These are phyloP conservation scores for Parazoanthus atlanticus DNA, from an alignment of 92 coral and sea anemone species.

Conservation along the genomic window DNA sequence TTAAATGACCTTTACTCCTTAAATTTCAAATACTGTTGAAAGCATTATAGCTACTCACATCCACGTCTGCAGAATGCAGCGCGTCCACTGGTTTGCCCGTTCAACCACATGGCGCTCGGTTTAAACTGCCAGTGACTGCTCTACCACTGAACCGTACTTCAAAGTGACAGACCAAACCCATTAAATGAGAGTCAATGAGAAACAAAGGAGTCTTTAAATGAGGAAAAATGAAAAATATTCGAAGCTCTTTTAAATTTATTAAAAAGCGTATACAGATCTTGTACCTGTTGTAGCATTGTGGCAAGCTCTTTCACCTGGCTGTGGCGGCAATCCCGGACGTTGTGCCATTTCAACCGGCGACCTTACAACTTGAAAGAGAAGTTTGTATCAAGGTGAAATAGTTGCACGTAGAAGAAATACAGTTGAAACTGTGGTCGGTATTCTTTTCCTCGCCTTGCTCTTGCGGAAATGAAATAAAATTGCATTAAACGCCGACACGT, in stretches of 20 bases:
- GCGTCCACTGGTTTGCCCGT: no score
- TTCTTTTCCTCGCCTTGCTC: background rate
- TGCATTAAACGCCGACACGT: background rate
- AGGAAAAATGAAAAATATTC: background rate
- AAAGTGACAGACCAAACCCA: background rate
- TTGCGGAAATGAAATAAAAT: background rate
- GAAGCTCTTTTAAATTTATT: background rate
- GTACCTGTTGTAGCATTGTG: background rate
- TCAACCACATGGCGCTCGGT: no score
- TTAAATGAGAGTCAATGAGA: no score
- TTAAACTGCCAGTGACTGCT: no score
- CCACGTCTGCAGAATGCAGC: no score
- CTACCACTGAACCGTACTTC: no score
- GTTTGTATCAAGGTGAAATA: constrained; percentile 10
- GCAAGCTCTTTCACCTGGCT: background rate
- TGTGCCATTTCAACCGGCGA: background rate
- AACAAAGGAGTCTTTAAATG: background rate
- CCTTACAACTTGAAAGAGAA: background rate
- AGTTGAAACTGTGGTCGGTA: background rate
- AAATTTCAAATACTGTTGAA: no score
- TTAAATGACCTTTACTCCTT: no score
- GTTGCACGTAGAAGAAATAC: constrained; percentile 1
- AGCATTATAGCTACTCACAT: no score
- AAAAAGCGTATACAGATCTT: background rate
- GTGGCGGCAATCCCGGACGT: background rate